These are phyloP conservation scores for Daubentonia madagascariensis DNA, from an alignment of 2,113 vertebrate species.

Conservation along the genomic window DNA sequence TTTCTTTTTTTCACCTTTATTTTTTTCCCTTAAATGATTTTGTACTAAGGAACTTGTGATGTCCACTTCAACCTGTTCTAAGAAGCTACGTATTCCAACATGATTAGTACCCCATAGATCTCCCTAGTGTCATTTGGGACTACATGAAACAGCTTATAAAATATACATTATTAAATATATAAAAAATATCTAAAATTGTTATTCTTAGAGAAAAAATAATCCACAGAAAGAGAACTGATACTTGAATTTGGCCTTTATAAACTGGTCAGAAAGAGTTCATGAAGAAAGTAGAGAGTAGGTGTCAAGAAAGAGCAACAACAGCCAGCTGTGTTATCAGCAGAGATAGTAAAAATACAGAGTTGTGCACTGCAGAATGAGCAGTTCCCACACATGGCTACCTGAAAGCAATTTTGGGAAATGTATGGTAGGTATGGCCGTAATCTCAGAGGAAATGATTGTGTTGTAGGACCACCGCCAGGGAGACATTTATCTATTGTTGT, in stretches of 20 bases:
- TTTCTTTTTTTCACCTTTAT: not conserved
- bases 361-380: not conserved
- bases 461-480: not conserved
- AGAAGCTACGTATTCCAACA: not conserved
- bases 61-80: not conserved
- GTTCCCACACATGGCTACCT: not conserved
- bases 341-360: not conserved
- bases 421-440: not conserved
- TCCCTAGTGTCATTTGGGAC: not conserved
- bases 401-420: not conserved
- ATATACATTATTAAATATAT: not conserved
- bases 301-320: not conserved
- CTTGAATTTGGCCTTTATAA: not conserved
- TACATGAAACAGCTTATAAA: not conserved
- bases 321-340: fast-evolving
- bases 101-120: not conserved
- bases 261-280: not conserved
- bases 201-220: not conserved
- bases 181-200: not conserved
- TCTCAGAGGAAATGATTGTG: not conserved
- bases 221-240: not conserved
- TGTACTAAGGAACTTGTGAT: not conserved
- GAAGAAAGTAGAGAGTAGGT: not conserved
- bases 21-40: not conserved
- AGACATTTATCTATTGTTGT: not conserved